Evolutionary conservation across 2,113 vertebrate genomes (phyloP), one percentile per base, ranked within the genome.

Genomic region (Terrapene triunguis): DNA sequence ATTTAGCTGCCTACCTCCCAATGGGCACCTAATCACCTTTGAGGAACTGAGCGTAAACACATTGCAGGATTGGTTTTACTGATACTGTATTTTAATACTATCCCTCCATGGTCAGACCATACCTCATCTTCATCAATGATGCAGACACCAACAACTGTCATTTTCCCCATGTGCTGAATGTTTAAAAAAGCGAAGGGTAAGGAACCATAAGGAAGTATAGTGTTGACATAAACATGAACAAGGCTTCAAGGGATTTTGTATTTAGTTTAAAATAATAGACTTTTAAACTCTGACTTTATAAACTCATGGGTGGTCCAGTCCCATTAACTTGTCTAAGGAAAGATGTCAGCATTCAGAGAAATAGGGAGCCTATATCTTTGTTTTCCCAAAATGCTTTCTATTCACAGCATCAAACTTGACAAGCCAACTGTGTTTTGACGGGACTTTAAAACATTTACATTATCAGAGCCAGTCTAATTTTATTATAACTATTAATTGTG

Each of bases 281-380:
- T 93, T 98, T 94, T 94, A 94, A 93, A 91, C 19, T 92, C 51
- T 95, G 65, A 84, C 35, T 85, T 95, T 4, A 2, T 82, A 94
- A 95, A 25, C 35, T 3, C 44, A 65, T 98, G 95, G 79, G 96
- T 97, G 95, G 95, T 98, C 97, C 94, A 88, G 32, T 17, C 53
- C 88, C 35, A 14, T 65, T 72, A 84, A 72, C 22, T 0, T 51
- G 55, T 48, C 69, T 92, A 29, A 76, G 85, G 76, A 79, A 94
- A 96, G 86, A 62, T 12, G 14, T 47, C 81, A 50, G 27, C 42
- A 42, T 84, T 82, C 94, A 92, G 84, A 92, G 19, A 42, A 22
- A 92, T 38, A 54, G 7, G 44, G 29, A 93, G 55, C 50, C 81
- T 94, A 47, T 32, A 17, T 72, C 90, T 82, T 82, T 80, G 21